Conservation (phyloP, 37 sponge, comb jelly and placozoan species). For the Cladorhizidae sp. region DNA sequence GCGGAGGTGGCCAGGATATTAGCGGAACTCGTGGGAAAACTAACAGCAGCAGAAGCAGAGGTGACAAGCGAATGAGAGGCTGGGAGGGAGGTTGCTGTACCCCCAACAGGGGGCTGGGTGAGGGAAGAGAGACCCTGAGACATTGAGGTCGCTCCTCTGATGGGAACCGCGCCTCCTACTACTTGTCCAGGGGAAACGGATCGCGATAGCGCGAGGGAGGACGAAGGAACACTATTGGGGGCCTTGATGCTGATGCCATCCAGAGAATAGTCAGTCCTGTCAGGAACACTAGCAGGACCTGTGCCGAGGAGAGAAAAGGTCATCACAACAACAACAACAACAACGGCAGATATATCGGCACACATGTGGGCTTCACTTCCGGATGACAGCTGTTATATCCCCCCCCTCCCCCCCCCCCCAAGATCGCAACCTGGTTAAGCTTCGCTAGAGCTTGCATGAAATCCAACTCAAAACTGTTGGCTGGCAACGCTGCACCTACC, state of each 20-base stretch:
- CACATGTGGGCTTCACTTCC: too few species aligned
- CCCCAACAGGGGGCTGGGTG: background rate
- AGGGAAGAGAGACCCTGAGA: background rate
- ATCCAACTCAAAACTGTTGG: too few species aligned
- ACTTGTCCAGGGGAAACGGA: background rate
- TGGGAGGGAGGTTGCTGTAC: background rate
- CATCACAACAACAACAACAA: too few species aligned
- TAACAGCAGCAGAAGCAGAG: background rate
- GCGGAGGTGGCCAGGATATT: background rate
- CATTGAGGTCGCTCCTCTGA: background rate
- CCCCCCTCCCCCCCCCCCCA: too few species aligned
- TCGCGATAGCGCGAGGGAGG: background rate
- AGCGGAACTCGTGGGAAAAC: background rate
- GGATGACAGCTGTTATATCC: too few species aligned
- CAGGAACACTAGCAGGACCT: conserved; percentile 27
- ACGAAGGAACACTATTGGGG: conserved; percentile 14
- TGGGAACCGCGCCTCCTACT: background rate
- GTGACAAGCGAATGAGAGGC: background rate
- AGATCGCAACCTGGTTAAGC: too few species aligned
- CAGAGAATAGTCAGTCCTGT: background rate
- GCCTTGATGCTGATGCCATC: background rate
- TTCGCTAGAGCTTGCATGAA: too few species aligned
- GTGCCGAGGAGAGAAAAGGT: too few species aligned
- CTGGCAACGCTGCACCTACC: too few species aligned
- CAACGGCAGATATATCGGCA: too few species aligned